These are phyloP conservation scores for Terebella lapidaria DNA, from an alignment of 2,888 invertebrate species.

Conservation along the genomic window DNA sequence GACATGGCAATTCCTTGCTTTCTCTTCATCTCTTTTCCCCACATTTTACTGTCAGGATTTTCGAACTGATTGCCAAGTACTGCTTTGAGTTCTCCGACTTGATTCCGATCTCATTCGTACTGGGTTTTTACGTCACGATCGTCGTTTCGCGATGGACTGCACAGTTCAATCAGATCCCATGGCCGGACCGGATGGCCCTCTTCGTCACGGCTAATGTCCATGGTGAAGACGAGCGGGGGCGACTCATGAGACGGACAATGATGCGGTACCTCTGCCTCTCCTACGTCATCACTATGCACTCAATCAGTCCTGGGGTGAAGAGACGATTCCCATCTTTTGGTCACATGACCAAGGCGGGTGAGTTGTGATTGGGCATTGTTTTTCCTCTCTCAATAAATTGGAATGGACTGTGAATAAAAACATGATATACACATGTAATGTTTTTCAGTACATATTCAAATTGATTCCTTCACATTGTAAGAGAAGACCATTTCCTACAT, in stretches of 20 bases:
- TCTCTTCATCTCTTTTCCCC: too few relatives aligned
- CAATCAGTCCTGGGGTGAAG: conserved; percentile 63
- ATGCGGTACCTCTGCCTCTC: conserved; percentile 60
- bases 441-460: too few relatives aligned
- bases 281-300: conserved; percentile 60
- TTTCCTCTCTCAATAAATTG: too few relatives aligned
- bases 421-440: too few relatives aligned
- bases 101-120: conserved; percentile 86
- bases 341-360: conserved; percentile 55
- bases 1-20: too few relatives aligned
- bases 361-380: too few relatives aligned
- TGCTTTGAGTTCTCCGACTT: conserved; percentile 81
- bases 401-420: too few relatives aligned
- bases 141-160: conserved; percentile 92
- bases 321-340: conserved; percentile 56
- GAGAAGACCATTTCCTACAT: too few relatives aligned
- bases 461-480: too few relatives aligned
- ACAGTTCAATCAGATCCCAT: conserved; percentile 68
- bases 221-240: conserved; percentile 58
- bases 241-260: conserved; percentile 61
- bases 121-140: conserved; percentile 89
- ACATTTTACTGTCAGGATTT: conserved; percentile 56
- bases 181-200: conserved; percentile 65
- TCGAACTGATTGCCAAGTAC: conserved; percentile 77
- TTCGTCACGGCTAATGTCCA: conserved; percentile 69